Evolutionary conservation across 1,140 invertebrate genomes (phyloP).

Genomic region (Drosophila sp.): DNA sequence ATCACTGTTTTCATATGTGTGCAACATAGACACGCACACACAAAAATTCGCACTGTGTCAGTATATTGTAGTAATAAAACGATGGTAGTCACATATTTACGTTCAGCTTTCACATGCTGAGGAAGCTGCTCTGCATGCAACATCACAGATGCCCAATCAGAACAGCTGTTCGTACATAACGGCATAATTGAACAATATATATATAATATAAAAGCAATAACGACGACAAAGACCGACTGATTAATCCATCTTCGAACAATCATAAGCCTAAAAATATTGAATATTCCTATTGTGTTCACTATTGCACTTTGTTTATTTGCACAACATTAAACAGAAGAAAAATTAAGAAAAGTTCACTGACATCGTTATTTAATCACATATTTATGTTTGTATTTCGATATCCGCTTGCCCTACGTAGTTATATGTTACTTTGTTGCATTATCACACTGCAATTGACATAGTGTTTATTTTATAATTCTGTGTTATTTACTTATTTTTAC

Average conservation of each 20-base stretch:
- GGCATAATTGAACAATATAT: not conserved
- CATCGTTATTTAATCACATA: slow-evolving; percentile 52
- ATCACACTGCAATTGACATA: slow-evolving; percentile 32
- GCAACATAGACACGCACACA: slow-evolving; percentile 15
- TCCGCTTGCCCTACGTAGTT: not conserved
- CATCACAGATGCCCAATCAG: slow-evolving; percentile 30
- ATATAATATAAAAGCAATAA: not conserved
- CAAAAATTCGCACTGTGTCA: slow-evolving; percentile 5
- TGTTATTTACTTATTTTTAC: slow-evolving; percentile 58
- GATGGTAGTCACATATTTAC: slow-evolving; percentile 5
- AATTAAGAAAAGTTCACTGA: slow-evolving; percentile 1
- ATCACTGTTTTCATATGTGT: slow-evolving; percentile 48
- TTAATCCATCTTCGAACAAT: not conserved
- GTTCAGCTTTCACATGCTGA: slow-evolving; percentile 12
- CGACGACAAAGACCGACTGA: not conserved
- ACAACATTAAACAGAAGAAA: slow-evolving; percentile 22
- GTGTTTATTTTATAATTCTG: slow-evolving; percentile 41
- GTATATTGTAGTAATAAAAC: not conserved
- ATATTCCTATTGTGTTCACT: not conserved
- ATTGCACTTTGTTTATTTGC: slow-evolving; percentile 27
- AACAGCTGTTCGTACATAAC: slow-evolving; percentile 35
- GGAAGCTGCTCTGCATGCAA: slow-evolving; percentile 12
- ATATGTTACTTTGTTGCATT: slow-evolving; percentile 26
- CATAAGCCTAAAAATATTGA: slow-evolving; percentile 7
- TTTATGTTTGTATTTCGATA: slow-evolving; percentile 13